Conservation (phyloP, 2,797 vertebrate genomes). For the Poeciliopsis paucimaculata region DNA sequence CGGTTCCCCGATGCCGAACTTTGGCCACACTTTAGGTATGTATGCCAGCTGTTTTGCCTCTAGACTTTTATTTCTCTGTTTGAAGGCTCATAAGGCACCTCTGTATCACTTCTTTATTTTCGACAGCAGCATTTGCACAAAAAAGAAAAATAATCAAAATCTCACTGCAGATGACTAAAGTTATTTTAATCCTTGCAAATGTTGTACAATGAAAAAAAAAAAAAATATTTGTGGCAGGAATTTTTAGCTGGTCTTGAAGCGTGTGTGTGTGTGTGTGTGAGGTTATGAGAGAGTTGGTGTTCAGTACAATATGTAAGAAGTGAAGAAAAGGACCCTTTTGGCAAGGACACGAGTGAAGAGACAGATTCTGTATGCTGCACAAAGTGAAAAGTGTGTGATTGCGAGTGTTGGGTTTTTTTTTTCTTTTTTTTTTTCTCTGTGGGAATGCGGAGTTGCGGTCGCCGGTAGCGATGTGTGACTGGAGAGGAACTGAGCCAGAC, state of each 20-base stretch:
- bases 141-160: slow-evolving; percentile 3
- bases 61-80: slow-evolving; percentile 14
- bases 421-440: slow-evolving; percentile 48
- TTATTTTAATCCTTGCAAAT: not conserved
- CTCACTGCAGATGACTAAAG: not conserved
- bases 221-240: not conserved
- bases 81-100: not conserved
- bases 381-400: slow-evolving; percentile 58
- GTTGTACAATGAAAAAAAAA: not conserved
- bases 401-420: not conserved
- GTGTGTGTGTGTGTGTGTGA: not conserved
- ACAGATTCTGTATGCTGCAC: slow-evolving; percentile 37
- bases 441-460: slow-evolving; percentile 73
- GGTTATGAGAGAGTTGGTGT: not conserved
- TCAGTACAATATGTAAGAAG: slow-evolving; percentile 19
- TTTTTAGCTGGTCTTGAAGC: slow-evolving; percentile 3
- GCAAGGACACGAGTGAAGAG: slow-evolving; percentile 41
- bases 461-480: slow-evolving; percentile 75
- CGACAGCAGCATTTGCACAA: not conserved
- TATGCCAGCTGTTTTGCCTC: slow-evolving; percentile 47
- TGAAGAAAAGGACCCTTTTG: slow-evolving; percentile 50
- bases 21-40: slow-evolving; percentile 76
- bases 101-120: slow-evolving; percentile 21
- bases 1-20: slow-evolving; percentile 46
- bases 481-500: slow-evolving; percentile 93